Conservation (phyloP, 2,888 invertebrate genomes). For the Maniola hyperantus region DNA sequence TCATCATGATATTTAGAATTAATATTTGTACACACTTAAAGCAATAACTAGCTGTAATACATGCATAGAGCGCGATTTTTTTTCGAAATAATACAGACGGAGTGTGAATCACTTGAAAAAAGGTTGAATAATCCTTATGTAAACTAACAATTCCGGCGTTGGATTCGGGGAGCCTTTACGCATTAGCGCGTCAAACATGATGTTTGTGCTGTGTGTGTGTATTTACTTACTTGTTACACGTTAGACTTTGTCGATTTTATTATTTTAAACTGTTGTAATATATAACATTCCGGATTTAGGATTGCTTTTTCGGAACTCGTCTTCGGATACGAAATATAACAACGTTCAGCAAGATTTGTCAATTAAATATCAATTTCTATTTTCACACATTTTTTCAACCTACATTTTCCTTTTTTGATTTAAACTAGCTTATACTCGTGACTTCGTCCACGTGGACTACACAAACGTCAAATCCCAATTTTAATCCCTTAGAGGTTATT, state of each 20-base stretch:
- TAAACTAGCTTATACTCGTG: too few relatives aligned
- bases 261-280: constrained; percentile 56
- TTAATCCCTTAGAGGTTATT: too few relatives aligned
- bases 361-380: too few relatives aligned
- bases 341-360: not conserved
- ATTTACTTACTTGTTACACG: constrained; percentile 64
- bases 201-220: constrained; percentile 63
- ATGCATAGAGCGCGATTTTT: not conserved
- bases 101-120: constrained; percentile 28
- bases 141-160: constrained; percentile 42
- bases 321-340: not conserved
- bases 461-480: too few relatives aligned
- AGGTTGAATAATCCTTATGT: constrained; percentile 38
- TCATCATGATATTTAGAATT: not conserved
- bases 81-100: not conserved
- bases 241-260: constrained; percentile 60
- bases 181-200: constrained; percentile 65
- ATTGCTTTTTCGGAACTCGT: not conserved
- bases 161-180: constrained; percentile 54
- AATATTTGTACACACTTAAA: not conserved
- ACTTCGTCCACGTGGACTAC: too few relatives aligned
- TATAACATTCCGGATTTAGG: constrained; percentile 2
- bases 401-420: too few relatives aligned
- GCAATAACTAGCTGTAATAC: not conserved
- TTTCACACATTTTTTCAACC: too few relatives aligned